Base-by-base conservation (phyloP, 2,113 vertebrate species). In the Bos indicus region DNA sequence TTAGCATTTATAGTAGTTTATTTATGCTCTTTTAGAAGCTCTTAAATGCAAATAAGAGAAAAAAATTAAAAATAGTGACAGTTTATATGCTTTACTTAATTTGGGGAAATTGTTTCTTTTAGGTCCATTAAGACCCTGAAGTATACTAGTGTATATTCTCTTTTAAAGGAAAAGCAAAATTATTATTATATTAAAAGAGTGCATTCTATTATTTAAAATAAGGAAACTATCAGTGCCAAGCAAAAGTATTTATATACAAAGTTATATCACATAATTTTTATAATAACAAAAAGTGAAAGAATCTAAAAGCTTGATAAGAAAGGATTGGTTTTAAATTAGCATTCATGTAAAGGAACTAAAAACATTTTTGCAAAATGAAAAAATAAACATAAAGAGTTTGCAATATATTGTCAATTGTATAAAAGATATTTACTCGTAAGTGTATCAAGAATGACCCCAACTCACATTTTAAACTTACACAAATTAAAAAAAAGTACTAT, bases 241-340 rank as follows among this genome's bases (percentile, higher is more conserved):
- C 12, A 96, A 92, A 97, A 90, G 64, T 95, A 96, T 88, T 97
- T 97, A 95, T 82, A 77, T 78, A 62, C 43, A 94, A 90, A 96
- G 93, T 60, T 78, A 17, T 83, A 88, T 94, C 48, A 90, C 21
- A 40, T 74, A 84, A 25, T 60, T 94, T 88, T 96, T 97, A 93
- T 94, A 95, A 96, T 74, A 78, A 52, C 46, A 82, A 86, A 89
- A 62, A 80, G 25, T 52, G 67, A 95, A 98, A 84, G 33, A 90
- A 74, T 3, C 46, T n/a, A 71, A 91, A 48, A 87, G 33, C 36
- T 82, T 96, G 91, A 87, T 94, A 97, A 94, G 64, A 95, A 21
- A 12, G 26, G 2, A 93, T 91, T 97, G 77, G 19, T 91, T 98
- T 95, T 88, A 97, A 97, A 95, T 97, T 93, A 97, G 51, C 77